Base-by-base conservation (phyloP, 1,140 invertebrate species). In the Alviniconcha marisindica region DNA sequence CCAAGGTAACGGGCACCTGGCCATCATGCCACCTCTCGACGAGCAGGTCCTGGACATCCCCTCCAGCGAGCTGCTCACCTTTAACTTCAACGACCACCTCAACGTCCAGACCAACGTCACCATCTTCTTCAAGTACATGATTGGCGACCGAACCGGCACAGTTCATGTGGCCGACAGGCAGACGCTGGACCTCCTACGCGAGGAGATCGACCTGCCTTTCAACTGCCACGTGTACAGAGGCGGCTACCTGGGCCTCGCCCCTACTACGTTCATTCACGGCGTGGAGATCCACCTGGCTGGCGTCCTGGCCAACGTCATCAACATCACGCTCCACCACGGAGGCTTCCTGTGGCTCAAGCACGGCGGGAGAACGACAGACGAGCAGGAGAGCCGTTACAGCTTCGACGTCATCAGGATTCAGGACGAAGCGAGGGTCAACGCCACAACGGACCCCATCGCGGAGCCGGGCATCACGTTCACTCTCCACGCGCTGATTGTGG, bases 81-180 rank as follows among this genome's bases (percentile, higher is more conserved):
- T 82, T 14, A 81, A 44, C 56, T 74, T 80, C n/a, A 76, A 76
- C 10, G 77, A 74, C 28, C 48, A 71, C 31, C 79, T 87, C 1
- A 76, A 85, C 79, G 60, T 38, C 28, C 40, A 77, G 38, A 83
- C 83, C 38, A 87, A 88, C 82, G 85, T 91, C 28, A 88, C 83
- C 12, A 54, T 91, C 36, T 89, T 90, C 80, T 91, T 90, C 83
- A 89, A 88, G 76, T 90, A 89, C 83, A 91, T 91, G 89, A 91
- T 91, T 60, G 90, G 90, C 15, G 90, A 91, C 78, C 74, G 90
- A 31, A 89, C 85, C 18, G 90, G 90, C 5, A 81, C 88, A 1
- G 88, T 91, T 14, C 90, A 91, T 83, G 80, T 90, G 7, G 86
- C 84, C 1, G 82, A 84, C 18, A 80, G 79, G 36, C 90, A 91